A percentile compares a stretch with the other conserved stretches of the same genome.
These are phyloP conservation scores for Adrianichthys oophorus DNA, from an alignment of 2,797 vertebrate species.

Conservation along the genomic window DNA sequence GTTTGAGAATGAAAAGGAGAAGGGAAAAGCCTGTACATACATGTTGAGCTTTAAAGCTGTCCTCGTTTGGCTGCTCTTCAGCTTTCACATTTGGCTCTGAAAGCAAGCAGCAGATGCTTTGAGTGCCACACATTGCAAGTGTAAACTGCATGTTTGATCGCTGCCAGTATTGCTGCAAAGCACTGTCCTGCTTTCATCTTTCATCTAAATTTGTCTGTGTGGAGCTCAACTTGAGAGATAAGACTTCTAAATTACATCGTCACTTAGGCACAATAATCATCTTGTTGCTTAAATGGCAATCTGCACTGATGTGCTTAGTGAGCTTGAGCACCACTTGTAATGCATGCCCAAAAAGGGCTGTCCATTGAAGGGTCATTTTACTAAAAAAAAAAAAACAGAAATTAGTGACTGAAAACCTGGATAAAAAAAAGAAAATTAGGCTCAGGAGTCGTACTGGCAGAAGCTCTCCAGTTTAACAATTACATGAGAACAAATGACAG, in stretches of 20 bases:
- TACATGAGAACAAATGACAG: too few species aligned
- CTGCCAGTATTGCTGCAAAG: constrained; percentile 29
- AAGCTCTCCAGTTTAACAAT: too few species aligned
- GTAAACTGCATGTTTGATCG: constrained; percentile 30
- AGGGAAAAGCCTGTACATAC: constrained; percentile 19
- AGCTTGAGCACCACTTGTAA: too few species aligned
- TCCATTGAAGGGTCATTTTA: too few species aligned
- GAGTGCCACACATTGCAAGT: constrained; percentile 40
- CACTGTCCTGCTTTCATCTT: constrained; percentile 2
- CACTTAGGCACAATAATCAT: too few species aligned
- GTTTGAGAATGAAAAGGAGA: constrained; percentile 16
- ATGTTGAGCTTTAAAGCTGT: not conserved
- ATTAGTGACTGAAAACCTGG: too few species aligned
- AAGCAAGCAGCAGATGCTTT: constrained; percentile 48
- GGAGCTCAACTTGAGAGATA: constrained; percentile 6
- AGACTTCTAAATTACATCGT: constrained; percentile 5
- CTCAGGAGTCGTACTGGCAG: too few species aligned
- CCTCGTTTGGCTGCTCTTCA: constrained; percentile 26
- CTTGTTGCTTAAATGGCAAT: too few species aligned
- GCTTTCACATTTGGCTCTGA: constrained; percentile 41
- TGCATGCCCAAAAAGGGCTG: too few species aligned
- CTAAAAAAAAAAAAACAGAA: too few species aligned
- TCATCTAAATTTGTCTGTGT: constrained; percentile 8
- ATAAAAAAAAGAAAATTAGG: too few species aligned
- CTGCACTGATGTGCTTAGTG: too few species aligned